Evolutionary conservation across 23 tunicate species (phyloP).

Genomic region (Pegea sp.): DNA sequence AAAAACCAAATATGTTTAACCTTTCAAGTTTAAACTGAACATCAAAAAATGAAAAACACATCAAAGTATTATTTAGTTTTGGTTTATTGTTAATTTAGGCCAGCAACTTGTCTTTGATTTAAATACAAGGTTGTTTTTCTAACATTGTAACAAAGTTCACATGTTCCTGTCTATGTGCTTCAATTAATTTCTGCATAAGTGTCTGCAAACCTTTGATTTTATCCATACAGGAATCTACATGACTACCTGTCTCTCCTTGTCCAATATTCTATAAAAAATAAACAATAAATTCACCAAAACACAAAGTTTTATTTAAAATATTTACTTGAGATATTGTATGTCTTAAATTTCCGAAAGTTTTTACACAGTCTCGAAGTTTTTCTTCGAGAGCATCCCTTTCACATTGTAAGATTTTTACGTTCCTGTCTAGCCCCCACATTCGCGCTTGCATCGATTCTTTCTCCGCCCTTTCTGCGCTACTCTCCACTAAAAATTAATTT

Average conservation of each 20-base stretch:
- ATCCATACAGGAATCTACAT: conserved; percentile 41
- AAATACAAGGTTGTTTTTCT: conserved; percentile 51
- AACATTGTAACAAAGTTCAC: conserved; percentile 57
- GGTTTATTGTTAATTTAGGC: too few relatives aligned
- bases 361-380: conserved; percentile 56
- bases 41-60: too few relatives aligned
- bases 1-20: too few relatives aligned
- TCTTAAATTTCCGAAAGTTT: conserved; percentile 46
- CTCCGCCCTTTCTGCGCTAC: conserved; percentile 55
- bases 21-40: too few relatives aligned
- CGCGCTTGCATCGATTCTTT: conserved; percentile 62
- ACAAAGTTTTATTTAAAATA: neutral
- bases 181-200: conserved; percentile 65
- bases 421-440: conserved; percentile 56
- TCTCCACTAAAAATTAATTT: conserved; percentile 32
- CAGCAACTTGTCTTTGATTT: too few relatives aligned
- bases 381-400: conserved; percentile 69
- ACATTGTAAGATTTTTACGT: conserved; percentile 44
- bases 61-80: too few relatives aligned
- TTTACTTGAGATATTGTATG: conserved; percentile 35
- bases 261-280: conserved; percentile 37
- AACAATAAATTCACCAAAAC: neutral
- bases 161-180: conserved; percentile 76
- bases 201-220: conserved; percentile 65
- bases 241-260: conserved; percentile 24